phyloP scores from a whole-genome alignment of 2,113 vertebrate genomes.

The Dasyurus viverrinus region DNA sequence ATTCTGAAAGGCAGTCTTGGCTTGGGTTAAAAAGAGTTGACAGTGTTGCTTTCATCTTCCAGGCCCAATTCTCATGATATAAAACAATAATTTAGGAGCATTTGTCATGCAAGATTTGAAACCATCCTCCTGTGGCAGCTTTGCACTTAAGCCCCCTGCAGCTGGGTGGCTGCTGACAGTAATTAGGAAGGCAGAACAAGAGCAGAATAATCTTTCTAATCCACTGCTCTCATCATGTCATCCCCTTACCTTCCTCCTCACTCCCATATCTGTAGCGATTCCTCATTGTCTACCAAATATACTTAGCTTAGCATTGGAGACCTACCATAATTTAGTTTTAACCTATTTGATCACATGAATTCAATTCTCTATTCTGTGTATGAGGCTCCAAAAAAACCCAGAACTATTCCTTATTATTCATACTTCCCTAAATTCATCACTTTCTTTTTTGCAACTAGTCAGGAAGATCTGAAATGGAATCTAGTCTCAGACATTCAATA shows the following conservation, averaged over 20 bases:
- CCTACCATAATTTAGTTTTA: background rate
- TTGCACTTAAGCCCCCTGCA: background rate
- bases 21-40: slow-evolving; percentile 49
- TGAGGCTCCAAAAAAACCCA: background rate
- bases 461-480: background rate
- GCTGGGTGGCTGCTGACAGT: background rate
- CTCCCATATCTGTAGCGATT: background rate
- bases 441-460: background rate
- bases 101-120: background rate
- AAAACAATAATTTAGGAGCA: background rate
- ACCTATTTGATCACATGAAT: background rate
- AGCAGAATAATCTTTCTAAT: background rate
- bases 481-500: background rate
- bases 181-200: background rate
- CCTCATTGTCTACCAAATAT: background rate
- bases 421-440: background rate
- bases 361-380: background rate
- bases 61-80: background rate
- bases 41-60: slow-evolving; percentile 57
- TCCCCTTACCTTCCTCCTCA: background rate
- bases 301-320: background rate
- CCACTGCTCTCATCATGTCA: background rate
- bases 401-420: background rate
- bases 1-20: slow-evolving; percentile 63
- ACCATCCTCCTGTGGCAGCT: no score